Base-by-base conservation (phyloP, 1,140 invertebrate genomes). In the Bactericera cockerelli region DNA sequence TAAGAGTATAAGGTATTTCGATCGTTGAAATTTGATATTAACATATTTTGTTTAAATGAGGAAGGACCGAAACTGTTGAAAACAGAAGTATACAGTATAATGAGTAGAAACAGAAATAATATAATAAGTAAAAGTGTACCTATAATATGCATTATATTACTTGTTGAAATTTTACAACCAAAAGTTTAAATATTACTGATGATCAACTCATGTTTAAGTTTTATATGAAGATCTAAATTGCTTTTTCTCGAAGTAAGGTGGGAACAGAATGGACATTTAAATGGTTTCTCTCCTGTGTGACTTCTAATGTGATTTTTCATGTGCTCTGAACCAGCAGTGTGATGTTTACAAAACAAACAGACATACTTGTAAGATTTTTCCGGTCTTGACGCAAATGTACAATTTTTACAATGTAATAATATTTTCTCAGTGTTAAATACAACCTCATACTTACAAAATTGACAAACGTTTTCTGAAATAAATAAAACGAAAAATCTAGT, bases 401-500 rank as follows among this genome's bases (percentile, higher is more conserved):
- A 49, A 22, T 6, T 49, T 49, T 49, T 49, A 19, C n/a, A 49
- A n/a, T 31, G 28, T 31, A 13, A 31, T 13, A 31, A 13, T 31
- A 31, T 31, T 4, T 4, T 13, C 13, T 31, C 28, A 4, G 28
- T 31, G 13, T 31, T 31, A 31, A 4, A 6, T 6, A 6, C 28
- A 79, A 85, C 83, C 66, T 87, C 84, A 10, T 79, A 66, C 83
- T 83, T 0, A 86, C 69, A 60, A 75, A 38, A 33, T 39, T 16
- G 24, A 28, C 59, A 39, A 61, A 58, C 13, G 58, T 19, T 28
- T 58, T 61, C 38, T 61, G 26, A 25, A 59, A n/a, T n/a, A n/a
- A n/a, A n/a, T n/a, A n/a, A n/a, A n/a, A n/a, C n/a, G n/a, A n/a
- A n/a, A n/a, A n/a, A n/a, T n/a, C n/a, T n/a, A n/a, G n/a, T n/a